Evolutionary conservation across 2,888 invertebrate genomes (phyloP).

Genomic region (Cheilosia variabilis): DNA sequence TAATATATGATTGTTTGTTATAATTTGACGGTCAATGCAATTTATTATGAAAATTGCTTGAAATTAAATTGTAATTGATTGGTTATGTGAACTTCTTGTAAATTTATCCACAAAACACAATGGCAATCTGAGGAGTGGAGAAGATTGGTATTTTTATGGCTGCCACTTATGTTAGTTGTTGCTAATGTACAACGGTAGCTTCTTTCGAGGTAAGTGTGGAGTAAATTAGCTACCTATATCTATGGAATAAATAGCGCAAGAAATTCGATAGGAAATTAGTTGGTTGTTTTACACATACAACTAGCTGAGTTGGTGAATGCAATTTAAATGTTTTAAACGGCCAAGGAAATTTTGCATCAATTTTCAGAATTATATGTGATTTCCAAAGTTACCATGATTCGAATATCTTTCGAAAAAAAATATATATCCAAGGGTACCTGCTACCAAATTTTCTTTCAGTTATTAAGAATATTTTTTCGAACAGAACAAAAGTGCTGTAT

Average conservation of each 20-base stretch:
- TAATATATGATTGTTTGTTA: conserved; percentile 69
- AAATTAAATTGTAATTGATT: conserved; percentile 67
- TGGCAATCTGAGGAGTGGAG: conserved; percentile 27
- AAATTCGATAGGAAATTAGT: conserved; percentile 31
- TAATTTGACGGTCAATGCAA: conserved; percentile 65
- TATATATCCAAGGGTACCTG: too few relatives aligned
- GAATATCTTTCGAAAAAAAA: too few relatives aligned
- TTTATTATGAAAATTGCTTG: conserved; percentile 68
- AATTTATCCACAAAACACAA: conserved; percentile 46
- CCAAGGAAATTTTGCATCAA: too few relatives aligned
- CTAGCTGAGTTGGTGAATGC: neutral
- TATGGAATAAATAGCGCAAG: neutral
- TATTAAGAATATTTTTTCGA: too few relatives aligned
- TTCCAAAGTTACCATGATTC: too few relatives aligned
- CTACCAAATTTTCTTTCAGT: too few relatives aligned
- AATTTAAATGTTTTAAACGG: too few relatives aligned
- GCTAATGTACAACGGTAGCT: conserved; percentile 20
- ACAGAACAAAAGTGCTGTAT: too few relatives aligned
- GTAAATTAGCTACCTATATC: too few relatives aligned
- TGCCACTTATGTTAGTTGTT: conserved; percentile 11
- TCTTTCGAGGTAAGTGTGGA: neutral
- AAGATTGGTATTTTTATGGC: conserved; percentile 42
- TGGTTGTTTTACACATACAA: neutral
- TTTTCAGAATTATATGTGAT: too few relatives aligned
- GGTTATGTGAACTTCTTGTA: conserved; percentile 59